Conservation (phyloP, 2,797 vertebrate species). For the Molossus alvarezi region DNA sequence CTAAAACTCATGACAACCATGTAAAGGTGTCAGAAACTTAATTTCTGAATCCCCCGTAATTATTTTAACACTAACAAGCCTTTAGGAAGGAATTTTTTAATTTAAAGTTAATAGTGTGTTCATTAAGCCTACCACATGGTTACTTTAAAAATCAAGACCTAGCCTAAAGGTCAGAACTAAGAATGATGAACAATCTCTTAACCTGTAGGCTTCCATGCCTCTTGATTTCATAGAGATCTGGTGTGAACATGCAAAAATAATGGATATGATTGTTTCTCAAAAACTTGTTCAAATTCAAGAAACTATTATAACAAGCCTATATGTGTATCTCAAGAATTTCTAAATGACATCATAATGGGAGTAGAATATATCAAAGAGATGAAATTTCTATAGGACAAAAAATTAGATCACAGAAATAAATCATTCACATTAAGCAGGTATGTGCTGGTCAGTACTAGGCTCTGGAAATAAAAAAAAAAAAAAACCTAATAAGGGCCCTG, state of each 20-base stretch:
- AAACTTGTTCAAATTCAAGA: conserved; percentile 49
- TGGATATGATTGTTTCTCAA: conserved; percentile 34
- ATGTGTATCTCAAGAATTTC: conserved; percentile 2
- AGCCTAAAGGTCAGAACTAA: conserved; percentile 37
- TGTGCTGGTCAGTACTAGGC: background rate
- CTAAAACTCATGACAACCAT: conserved; percentile 29
- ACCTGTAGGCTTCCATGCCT: background rate
- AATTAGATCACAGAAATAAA: conserved; percentile 4
- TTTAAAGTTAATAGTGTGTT: conserved; percentile 42
- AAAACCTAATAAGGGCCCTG: too few relatives aligned
- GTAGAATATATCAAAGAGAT: conserved; percentile 38
- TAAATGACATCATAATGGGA: conserved; percentile 17
- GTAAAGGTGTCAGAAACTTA: conserved; percentile 50
- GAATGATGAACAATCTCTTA: background rate
- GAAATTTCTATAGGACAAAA: conserved; percentile 48
- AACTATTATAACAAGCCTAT: background rate
- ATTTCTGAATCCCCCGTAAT: conserved; percentile 29
- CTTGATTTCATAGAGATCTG: background rate
- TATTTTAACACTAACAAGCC: conserved; percentile 24
- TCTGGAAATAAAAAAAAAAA: background rate
- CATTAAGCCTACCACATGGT: background rate
- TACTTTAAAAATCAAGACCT: conserved; percentile 16
- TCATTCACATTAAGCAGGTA: background rate
- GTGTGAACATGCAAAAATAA: conserved; percentile 27
- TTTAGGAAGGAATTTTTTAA: background rate